Conservation (phyloP, 1,140 invertebrate species). For the Delia radicum region DNA sequence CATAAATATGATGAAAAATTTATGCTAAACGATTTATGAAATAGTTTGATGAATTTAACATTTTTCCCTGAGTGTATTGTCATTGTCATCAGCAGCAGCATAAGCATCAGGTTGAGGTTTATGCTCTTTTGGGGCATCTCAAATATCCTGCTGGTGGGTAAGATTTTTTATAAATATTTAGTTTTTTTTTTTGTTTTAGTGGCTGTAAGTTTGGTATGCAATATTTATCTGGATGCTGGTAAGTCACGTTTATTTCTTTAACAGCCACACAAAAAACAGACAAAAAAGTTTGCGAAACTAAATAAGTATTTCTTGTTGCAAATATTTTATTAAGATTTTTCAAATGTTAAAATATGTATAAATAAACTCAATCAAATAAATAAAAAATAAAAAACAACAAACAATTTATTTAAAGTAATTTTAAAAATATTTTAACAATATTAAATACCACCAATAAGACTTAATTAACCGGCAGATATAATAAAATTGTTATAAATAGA, state of each 20-base stretch:
- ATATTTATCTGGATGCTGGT: slow-evolving; percentile 48
- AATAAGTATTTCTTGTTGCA: background rate
- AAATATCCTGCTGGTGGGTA: slow-evolving; percentile 56
- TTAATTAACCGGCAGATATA: too few relatives aligned
- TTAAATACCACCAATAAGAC: too few relatives aligned
- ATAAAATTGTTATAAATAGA: background rate
- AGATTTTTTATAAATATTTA: background rate
- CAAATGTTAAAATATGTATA: background rate
- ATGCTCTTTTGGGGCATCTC: slow-evolving; percentile 35
- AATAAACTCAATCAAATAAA: background rate
- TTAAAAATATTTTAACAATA: background rate
- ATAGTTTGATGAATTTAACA: too few relatives aligned
- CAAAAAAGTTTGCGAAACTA: background rate
- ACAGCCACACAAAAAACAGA: background rate
- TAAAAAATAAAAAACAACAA: background rate
- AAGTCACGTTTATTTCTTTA: slow-evolving; percentile 43
- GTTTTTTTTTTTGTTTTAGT: background rate
- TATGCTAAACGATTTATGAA: too few relatives aligned
- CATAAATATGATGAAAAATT: too few relatives aligned
- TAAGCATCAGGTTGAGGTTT: slow-evolving; percentile 15
- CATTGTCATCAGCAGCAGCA: background rate
- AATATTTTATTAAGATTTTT: slow-evolving; percentile 3
- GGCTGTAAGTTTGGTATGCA: slow-evolving; percentile 31
- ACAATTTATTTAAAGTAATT: background rate
- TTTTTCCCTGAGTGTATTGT: too few relatives aligned